These are phyloP conservation scores for Zaprionus africanus DNA, from an alignment of 1,140 invertebrate genomes.

Conservation along the genomic window DNA sequence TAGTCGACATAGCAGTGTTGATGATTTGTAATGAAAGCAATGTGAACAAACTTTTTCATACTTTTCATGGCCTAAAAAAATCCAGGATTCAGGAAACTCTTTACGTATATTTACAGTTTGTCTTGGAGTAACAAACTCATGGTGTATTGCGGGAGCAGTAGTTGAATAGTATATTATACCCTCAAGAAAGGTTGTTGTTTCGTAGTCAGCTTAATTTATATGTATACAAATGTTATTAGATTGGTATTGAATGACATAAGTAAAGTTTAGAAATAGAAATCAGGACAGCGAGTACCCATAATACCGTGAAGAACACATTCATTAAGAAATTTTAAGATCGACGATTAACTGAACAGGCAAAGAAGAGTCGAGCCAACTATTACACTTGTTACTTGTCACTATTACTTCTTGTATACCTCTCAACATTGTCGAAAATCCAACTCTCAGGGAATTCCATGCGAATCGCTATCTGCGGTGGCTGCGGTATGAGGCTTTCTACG, in stretches of 20 bases:
- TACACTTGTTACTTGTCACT: too few relatives aligned
- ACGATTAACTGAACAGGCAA: background rate
- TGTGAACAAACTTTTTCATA: background rate
- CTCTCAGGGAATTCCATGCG: conserved; percentile 14
- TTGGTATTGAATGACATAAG: background rate
- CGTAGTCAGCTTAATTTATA: background rate
- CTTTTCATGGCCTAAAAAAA: background rate
- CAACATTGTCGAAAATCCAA: conserved; percentile 35
- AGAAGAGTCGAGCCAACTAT: background rate
- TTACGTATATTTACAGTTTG: conserved; percentile 1
- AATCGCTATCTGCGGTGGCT: background rate
- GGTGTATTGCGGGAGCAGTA: background rate
- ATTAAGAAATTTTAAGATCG: background rate
- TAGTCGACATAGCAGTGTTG: background rate
- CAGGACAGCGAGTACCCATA: background rate
- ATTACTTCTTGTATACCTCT: conserved; percentile 37
- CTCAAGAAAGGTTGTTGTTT: background rate
- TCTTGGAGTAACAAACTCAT: background rate
- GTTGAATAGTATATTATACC: background rate
- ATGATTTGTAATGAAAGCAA: background rate
- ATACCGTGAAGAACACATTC: background rate
- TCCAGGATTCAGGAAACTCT: conserved; percentile 1
- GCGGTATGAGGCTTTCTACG: background rate
- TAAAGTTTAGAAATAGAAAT: background rate
- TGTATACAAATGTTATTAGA: background rate